phyloP scores from a whole-genome alignment of 2,113 vertebrate genomes.

The Eretmochelys imbricata region DNA sequence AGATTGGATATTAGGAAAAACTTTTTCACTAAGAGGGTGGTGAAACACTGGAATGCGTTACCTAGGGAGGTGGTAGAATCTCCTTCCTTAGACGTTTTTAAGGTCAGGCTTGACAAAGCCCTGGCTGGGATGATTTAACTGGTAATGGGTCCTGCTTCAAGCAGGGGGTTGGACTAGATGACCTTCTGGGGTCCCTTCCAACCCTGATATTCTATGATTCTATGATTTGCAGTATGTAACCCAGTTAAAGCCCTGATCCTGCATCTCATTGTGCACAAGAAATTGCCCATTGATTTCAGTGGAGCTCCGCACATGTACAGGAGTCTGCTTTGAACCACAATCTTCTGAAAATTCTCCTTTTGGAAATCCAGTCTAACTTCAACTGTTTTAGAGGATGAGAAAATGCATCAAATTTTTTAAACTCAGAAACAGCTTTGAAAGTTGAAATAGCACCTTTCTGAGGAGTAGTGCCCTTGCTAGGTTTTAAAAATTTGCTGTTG shows the following conservation, averaged over 20 bases:
- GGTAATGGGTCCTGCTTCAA: too few relatives aligned
- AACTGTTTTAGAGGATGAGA: background rate
- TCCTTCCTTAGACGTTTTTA: too few relatives aligned
- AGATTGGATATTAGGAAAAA: too few relatives aligned
- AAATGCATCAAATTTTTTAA: background rate
- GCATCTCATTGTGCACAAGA: background rate
- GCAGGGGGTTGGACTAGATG: too few relatives aligned
- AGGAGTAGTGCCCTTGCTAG: background rate
- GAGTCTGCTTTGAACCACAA: background rate
- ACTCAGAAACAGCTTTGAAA: background rate
- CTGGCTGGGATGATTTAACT: too few relatives aligned
- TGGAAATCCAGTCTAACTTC: background rate
- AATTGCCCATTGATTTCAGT: background rate
- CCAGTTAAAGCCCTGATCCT: slow-evolving; percentile 6
- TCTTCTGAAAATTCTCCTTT: background rate
- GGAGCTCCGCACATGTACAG: background rate
- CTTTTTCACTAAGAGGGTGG: too few relatives aligned
- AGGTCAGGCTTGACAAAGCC: too few relatives aligned
- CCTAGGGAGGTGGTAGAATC: too few relatives aligned
- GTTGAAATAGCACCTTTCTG: background rate
- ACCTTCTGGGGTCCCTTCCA: too few relatives aligned
- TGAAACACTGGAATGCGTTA: too few relatives aligned
- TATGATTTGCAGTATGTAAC: background rate
- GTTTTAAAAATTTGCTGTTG: background rate
- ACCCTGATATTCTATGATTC: too few relatives aligned